These are phyloP conservation scores for Piscicola geometra DNA, from an alignment of 2,888 invertebrate genomes.

Conservation along the genomic window DNA sequence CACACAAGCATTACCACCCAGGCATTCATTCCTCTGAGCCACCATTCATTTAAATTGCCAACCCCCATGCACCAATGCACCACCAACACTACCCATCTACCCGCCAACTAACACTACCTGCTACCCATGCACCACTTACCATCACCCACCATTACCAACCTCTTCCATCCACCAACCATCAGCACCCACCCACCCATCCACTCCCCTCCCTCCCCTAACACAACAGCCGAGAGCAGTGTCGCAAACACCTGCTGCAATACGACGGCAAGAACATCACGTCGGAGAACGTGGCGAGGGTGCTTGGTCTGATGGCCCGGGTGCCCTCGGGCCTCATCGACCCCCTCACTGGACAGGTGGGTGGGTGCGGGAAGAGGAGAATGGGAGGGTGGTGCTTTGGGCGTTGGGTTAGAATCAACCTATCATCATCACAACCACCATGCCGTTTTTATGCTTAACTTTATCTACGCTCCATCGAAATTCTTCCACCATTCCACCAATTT, in stretches of 20 bases:
- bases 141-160: not conserved
- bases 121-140: too few relatives aligned
- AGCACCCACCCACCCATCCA: not conserved
- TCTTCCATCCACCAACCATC: not conserved
- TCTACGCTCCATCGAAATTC: too few relatives aligned
- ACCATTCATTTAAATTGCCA: too few relatives aligned
- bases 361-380: not conserved
- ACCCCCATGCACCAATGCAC: too few relatives aligned
- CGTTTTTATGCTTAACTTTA: too few relatives aligned
- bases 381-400: not conserved
- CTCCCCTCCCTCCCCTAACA: not conserved
- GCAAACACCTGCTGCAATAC: constrained; percentile 75
- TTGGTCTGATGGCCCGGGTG: constrained; percentile 52
- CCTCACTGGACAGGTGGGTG: constrained; percentile 45
- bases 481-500: too few relatives aligned
- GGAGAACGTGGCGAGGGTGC: constrained; percentile 70
- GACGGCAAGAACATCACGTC: constrained; percentile 74
- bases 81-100: too few relatives aligned
- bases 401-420: too few relatives aligned
- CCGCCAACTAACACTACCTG: too few relatives aligned
- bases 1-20: not conserved
- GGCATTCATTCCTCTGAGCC: too few relatives aligned
- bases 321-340: constrained; percentile 56
- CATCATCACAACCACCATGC: too few relatives aligned
- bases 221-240: constrained; percentile 57